phyloP scores from a whole-genome alignment of 2,888 invertebrate species.

The Scaptomyza cyrtandrae region DNA sequence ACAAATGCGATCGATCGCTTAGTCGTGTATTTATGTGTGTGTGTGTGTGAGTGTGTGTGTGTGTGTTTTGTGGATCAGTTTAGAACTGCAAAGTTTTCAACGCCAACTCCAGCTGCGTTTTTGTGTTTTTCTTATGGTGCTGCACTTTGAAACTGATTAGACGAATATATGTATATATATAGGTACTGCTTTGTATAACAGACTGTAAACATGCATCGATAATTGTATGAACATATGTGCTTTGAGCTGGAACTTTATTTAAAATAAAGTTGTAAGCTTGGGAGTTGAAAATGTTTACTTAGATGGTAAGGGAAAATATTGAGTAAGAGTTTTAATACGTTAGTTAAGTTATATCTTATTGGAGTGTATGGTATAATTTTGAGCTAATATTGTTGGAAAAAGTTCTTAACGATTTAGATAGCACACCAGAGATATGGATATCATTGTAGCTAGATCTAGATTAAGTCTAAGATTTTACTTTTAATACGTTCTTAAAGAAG shows the following conservation, averaged over 20 bases:
- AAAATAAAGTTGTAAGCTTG: slow-evolving; percentile 21
- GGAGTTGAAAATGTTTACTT: no score
- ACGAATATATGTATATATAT: background rate
- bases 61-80: slow-evolving; percentile 28
- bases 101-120: slow-evolving; percentile 70
- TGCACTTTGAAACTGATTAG: slow-evolving; percentile 35
- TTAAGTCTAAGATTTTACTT: background rate
- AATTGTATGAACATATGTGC: slow-evolving; percentile 12
- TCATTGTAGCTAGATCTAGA: no score
- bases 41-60: slow-evolving; percentile 1
- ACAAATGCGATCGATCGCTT: background rate
- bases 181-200: slow-evolving; percentile 20
- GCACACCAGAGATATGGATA: no score
- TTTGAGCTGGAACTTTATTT: background rate
- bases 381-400: background rate
- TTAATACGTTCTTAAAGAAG: background rate
- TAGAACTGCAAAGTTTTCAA: slow-evolving; percentile 46
- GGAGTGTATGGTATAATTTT: background rate
- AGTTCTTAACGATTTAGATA: background rate
- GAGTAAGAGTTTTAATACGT: no score
- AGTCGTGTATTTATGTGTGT: background rate
- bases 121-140: slow-evolving; percentile 33
- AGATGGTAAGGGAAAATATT: no score
- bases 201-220: slow-evolving; percentile 36
- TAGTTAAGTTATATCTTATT: no score